These are phyloP conservation scores for Luperina testacea DNA, from an alignment of 2,888 invertebrate genomes.

Conservation along the genomic window DNA sequence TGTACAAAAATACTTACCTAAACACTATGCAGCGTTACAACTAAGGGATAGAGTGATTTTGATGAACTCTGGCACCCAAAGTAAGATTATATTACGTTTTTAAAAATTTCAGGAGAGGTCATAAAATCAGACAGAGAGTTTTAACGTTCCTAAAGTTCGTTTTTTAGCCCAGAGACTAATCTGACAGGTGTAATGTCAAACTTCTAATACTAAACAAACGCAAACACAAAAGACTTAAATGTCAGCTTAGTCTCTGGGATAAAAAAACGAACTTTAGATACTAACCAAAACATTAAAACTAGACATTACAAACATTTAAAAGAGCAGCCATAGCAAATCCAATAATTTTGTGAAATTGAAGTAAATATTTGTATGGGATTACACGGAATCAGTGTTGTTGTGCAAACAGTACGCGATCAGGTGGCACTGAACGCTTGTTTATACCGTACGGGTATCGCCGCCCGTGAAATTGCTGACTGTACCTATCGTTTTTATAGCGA, in stretches of 20 bases:
- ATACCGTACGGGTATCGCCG: constrained; percentile 23
- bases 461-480: constrained; percentile 57
- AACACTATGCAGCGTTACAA: too few relatives aligned
- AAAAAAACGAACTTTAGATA: not conserved
- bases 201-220: too few relatives aligned
- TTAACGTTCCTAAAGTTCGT: not conserved
- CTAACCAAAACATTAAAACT: constrained; percentile 12
- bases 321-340: constrained; percentile 55
- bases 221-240: too few relatives aligned
- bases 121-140: not conserved
- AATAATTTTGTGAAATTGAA: constrained; percentile 71
- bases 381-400: constrained; percentile 71
- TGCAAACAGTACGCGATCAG: constrained; percentile 65
- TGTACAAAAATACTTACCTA: too few relatives aligned
- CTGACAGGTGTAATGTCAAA: too few relatives aligned
- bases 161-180: too few relatives aligned
- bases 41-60: too few relatives aligned
- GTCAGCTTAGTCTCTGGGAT: too few relatives aligned
- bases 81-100: too few relatives aligned
- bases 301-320: constrained; percentile 45
- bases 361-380: constrained; percentile 79
- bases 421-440: constrained; percentile 55
- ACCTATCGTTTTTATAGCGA: constrained; percentile 56
- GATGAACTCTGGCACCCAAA: too few relatives aligned
- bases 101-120: not conserved